phyloP scores from a whole-genome alignment of 2,888 invertebrate species.

The Adela reaumurella region DNA sequence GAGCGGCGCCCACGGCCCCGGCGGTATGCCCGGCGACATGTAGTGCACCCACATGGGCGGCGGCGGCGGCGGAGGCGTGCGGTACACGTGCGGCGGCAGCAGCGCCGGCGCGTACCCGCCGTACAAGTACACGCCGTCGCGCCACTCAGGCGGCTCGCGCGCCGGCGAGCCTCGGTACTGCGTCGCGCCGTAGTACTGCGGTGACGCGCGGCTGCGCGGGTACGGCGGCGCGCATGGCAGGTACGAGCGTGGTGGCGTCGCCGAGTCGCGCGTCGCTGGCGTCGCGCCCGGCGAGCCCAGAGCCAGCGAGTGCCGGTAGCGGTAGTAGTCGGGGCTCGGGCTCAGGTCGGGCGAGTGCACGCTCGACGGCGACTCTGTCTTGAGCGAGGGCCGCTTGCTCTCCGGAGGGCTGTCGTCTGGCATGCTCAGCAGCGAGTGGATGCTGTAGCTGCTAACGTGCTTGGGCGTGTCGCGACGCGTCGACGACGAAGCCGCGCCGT shows the following conservation, averaged over 20 bases:
- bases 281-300: slow-evolving; percentile 31
- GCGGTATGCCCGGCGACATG: slow-evolving; percentile 40
- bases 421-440: slow-evolving; percentile 77
- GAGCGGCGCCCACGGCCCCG: slow-evolving; percentile 53
- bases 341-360: slow-evolving; percentile 40
- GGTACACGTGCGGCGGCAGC: slow-evolving; percentile 20
- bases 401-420: slow-evolving; percentile 40
- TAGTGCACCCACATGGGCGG: slow-evolving; percentile 47
- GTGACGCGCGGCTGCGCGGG: slow-evolving; percentile 8
- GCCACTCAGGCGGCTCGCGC: slow-evolving; percentile 23
- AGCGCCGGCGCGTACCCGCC: slow-evolving; percentile 42
- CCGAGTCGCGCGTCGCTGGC: slow-evolving; percentile 27
- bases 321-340: slow-evolving; percentile 39
- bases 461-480: slow-evolving; percentile 27
- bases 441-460: slow-evolving; percentile 75
- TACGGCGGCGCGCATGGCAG: slow-evolving; percentile 7
- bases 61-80: slow-evolving; percentile 21
- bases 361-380: slow-evolving; percentile 39
- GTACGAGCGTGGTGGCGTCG: slow-evolving; percentile 24
- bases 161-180: slow-evolving; percentile 5
- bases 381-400: slow-evolving; percentile 34
- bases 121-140: slow-evolving; percentile 35
- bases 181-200: slow-evolving; percentile 2
- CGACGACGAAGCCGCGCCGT: slow-evolving; percentile 21
- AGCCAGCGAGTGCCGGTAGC: slow-evolving; percentile 32